phyloP scores from a whole-genome alignment of 2,888 invertebrate genomes.

The Hedya salicella region DNA sequence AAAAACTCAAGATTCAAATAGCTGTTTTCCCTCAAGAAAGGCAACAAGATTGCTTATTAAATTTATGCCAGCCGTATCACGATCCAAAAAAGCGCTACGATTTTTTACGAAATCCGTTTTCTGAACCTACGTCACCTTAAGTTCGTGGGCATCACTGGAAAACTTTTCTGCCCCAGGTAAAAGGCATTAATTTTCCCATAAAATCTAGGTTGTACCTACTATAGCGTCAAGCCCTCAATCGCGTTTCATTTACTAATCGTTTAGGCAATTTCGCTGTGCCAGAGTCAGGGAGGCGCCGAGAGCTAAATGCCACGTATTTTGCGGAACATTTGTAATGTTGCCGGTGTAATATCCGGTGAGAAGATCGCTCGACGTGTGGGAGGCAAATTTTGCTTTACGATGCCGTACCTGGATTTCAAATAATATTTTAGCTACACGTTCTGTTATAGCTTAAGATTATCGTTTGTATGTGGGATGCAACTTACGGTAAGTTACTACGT shows the following conservation, averaged over 20 bases:
- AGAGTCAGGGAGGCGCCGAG: neutral
- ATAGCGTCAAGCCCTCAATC: neutral
- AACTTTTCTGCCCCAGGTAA: no score
- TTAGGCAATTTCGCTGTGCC: neutral
- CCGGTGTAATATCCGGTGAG: conserved; percentile 50
- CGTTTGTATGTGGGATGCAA: neutral
- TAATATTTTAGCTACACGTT: conserved; percentile 1
- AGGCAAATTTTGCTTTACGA: conserved; percentile 28
- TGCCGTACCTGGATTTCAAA: neutral
- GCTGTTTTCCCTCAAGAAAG: no score
- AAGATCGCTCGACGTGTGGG: conserved; percentile 31
- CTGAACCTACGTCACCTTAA: no score
- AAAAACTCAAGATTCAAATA: no score
- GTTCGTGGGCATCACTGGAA: no score
- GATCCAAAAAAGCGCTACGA: no score
- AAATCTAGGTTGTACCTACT: neutral
- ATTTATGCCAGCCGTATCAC: no score
- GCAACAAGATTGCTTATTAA: no score
- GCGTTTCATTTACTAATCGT: conserved; percentile 10
- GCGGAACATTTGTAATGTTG: conserved; percentile 48
- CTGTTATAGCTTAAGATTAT: neutral
- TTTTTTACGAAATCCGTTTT: no score
- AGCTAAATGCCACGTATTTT: conserved; percentile 35
- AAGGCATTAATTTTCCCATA: neutral
- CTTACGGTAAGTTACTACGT: no score